Evolutionary conservation across 2,888 invertebrate genomes (phyloP).

Genomic region (Drosophila paranaensis): DNA sequence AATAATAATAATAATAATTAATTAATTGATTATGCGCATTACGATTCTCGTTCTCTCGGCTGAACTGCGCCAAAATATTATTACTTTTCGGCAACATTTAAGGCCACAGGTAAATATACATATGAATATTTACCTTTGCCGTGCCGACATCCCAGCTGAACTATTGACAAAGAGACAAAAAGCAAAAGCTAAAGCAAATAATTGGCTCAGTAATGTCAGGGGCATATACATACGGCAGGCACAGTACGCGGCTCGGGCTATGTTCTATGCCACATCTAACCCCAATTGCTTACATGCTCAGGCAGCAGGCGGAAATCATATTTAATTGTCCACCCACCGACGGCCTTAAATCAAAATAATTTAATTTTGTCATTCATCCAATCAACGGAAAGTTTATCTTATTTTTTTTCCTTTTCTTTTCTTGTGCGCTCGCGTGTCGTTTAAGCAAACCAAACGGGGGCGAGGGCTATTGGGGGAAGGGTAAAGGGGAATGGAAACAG

Average conservation of each 20-base stretch:
- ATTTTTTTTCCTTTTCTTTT: conserved; percentile 2
- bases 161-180: neutral
- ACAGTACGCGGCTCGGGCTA: conserved; percentile 1
- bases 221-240: conserved; percentile 35
- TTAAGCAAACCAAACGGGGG: conserved; percentile 11
- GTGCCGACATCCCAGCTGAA: neutral
- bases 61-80: conserved; percentile 35
- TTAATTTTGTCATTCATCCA: conserved; percentile 77
- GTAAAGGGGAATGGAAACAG: conserved; percentile 6
- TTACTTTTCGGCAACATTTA: conserved; percentile 36
- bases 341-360: conserved; percentile 78
- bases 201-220: conserved; percentile 53
- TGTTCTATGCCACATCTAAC: conserved; percentile 31
- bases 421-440: conserved; percentile 53
- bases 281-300: conserved; percentile 57
- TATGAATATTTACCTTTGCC: neutral
- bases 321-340: conserved; percentile 80
- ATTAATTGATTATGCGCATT: conserved; percentile 40
- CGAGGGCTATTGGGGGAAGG: neutral
- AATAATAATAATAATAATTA: conserved; percentile 47
- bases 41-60: neutral
- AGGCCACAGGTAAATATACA: conserved; percentile 32
- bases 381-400: conserved; percentile 68
- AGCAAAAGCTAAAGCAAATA: conserved; percentile 4
- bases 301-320: conserved; percentile 71